These are phyloP conservation scores for Mylabris phalerata DNA, from an alignment of 1,140 invertebrate genomes.

Conservation along the genomic window DNA sequence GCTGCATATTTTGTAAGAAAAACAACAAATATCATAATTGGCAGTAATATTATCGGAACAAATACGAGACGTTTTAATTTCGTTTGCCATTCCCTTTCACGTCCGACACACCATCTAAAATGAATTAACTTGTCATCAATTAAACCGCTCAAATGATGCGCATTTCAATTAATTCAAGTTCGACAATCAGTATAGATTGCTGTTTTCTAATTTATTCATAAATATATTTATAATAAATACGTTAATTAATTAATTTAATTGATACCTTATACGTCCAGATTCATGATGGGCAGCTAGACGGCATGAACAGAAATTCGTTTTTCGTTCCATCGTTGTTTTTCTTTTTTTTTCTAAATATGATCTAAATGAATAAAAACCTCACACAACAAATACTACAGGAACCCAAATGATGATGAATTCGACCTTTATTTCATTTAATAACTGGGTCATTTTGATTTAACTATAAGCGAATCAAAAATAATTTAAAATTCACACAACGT, in stretches of 20 bases:
- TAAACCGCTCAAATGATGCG: constrained; percentile 2
- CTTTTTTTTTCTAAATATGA: background rate
- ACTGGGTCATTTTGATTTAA: constrained; percentile 24
- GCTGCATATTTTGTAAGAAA: constrained; percentile 14
- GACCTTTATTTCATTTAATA: constrained; percentile 20
- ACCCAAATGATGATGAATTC: constrained; percentile 17
- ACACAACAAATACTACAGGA: constrained; percentile 15
- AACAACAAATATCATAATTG: constrained; percentile 24
- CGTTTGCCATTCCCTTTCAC: constrained; percentile 30
- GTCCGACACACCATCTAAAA: constrained; percentile 37
- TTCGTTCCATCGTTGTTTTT: constrained; percentile 13
- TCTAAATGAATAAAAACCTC: constrained; percentile 1
- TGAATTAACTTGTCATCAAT: background rate
- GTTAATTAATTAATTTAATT: constrained; percentile 5
- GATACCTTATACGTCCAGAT: constrained; percentile 15
- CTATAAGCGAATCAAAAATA: constrained; percentile 8
- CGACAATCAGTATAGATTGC: no score
- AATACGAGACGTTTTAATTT: constrained; percentile 33
- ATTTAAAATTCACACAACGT: constrained; percentile 13
- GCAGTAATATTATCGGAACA: constrained; percentile 31
- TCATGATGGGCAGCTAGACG: constrained; percentile 14
- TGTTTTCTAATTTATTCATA: background rate
- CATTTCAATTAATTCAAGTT: no score
- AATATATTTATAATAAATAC: background rate
- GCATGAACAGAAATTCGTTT: constrained; percentile 19